These are phyloP conservation scores for cat (Felis catus) DNA, from an alignment of 2,113 vertebrate genomes.

Conservation along the genomic window F.catus_Fca126_mat1.0 CM031412.1:115765501-115766000, in stretches of 20 bases:
- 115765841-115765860: slow-evolving; percentile 6
- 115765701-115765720: not conserved
- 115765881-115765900: not conserved
- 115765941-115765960: not conserved
- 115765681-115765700: not conserved
- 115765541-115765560: not conserved
- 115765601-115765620: not conserved
- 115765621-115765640: not conserved
- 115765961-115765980: slow-evolving; percentile 11
- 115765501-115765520: not conserved
- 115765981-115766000: slow-evolving; percentile 14
- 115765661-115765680: not conserved
- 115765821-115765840: not conserved
- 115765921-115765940: not conserved
- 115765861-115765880: slow-evolving; percentile 25
- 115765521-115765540: not conserved
- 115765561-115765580: not conserved
- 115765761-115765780: not conserved
- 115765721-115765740: not conserved
- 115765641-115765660: not conserved
- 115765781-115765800: not conserved
- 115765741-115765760: not conserved
- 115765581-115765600: not conserved
- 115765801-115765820: not conserved
- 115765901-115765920: slow-evolving; percentile 3